These are phyloP conservation scores for Eilema sororculum DNA, from an alignment of 2,888 invertebrate species.

Conservation along the genomic window DNA sequence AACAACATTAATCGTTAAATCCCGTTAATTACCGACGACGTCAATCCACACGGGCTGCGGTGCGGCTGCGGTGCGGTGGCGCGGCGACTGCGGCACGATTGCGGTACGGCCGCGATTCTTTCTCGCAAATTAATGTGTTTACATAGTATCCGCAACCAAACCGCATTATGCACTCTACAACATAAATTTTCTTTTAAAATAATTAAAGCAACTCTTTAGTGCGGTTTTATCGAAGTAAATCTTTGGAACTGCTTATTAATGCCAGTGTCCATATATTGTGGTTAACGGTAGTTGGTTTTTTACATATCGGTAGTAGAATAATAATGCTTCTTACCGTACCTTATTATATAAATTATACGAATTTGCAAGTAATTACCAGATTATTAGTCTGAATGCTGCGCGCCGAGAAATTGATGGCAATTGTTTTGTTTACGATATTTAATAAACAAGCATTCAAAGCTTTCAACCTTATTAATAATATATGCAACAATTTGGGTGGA, in stretches of 20 bases:
- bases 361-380: too few species aligned
- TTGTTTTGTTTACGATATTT: too few species aligned
- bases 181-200: slow-evolving; percentile 45
- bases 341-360: too few species aligned
- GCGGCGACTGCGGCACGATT: slow-evolving; percentile 18
- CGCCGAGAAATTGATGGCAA: too few species aligned
- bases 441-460: too few species aligned
- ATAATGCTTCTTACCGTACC: too few species aligned
- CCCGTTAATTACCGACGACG: slow-evolving; percentile 52
- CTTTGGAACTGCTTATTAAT: slow-evolving; percentile 30
- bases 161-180: slow-evolving; percentile 47
- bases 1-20: slow-evolving; percentile 57
- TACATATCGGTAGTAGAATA: too few species aligned
- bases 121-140: slow-evolving; percentile 45
- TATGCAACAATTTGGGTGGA: too few species aligned
- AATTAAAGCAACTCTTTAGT: slow-evolving; percentile 27
- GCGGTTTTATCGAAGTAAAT: slow-evolving; percentile 42
- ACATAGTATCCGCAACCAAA: slow-evolving; percentile 32
- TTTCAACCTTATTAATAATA: too few species aligned
- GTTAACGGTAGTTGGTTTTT: too few species aligned
- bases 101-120: slow-evolving; percentile 28
- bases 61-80: slow-evolving; percentile 25
- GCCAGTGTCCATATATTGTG: background rate
- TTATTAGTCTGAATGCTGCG: too few species aligned
- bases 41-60: slow-evolving; percentile 43